Conservation (phyloP, 2,888 invertebrate genomes). For the Parelbella ahira region DNA sequence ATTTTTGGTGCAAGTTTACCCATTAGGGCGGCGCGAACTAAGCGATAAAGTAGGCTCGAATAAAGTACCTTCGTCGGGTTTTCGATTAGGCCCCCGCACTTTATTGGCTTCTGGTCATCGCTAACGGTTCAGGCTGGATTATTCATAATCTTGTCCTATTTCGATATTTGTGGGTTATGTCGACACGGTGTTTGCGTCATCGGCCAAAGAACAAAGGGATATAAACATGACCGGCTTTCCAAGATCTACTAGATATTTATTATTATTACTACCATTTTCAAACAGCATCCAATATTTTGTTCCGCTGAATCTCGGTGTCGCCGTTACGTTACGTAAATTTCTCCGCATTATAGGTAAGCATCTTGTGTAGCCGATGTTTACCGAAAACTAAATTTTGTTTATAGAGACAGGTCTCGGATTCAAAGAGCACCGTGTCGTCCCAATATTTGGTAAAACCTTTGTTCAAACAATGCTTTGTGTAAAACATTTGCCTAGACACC, state of each 20-base stretch:
- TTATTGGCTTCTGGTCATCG: slow-evolving; percentile 13
- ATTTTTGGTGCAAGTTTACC: too few relatives aligned
- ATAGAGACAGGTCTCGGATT: slow-evolving; percentile 39
- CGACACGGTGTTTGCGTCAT: slow-evolving; percentile 15
- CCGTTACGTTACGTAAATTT: too few relatives aligned
- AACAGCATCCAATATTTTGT: too few relatives aligned
- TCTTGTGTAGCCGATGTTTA: slow-evolving; percentile 11
- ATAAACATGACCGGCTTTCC: slow-evolving; percentile 16
- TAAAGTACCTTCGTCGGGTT: background rate
- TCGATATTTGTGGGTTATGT: slow-evolving; percentile 16
- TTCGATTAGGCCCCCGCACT: slow-evolving; percentile 1
- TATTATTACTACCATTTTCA: background rate
- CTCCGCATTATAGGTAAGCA: slow-evolving; percentile 5
- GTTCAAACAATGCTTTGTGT: slow-evolving; percentile 42
- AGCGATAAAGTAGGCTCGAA: slow-evolving; percentile 10
- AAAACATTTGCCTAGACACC: slow-evolving; percentile 43
- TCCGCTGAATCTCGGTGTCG: too few relatives aligned
- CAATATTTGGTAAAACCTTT: slow-evolving; percentile 48
- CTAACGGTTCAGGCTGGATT: slow-evolving; percentile 6
- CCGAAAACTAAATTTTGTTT: slow-evolving; percentile 37
- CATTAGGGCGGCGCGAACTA: background rate
- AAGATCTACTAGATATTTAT: slow-evolving; percentile 16
- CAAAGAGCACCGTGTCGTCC: slow-evolving; percentile 44
- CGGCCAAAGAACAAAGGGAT: slow-evolving; percentile 15
- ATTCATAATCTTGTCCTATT: slow-evolving; percentile 8